Base-by-base conservation (phyloP, 2,797 vertebrate species). In the Chloroceryle inda region DNA sequence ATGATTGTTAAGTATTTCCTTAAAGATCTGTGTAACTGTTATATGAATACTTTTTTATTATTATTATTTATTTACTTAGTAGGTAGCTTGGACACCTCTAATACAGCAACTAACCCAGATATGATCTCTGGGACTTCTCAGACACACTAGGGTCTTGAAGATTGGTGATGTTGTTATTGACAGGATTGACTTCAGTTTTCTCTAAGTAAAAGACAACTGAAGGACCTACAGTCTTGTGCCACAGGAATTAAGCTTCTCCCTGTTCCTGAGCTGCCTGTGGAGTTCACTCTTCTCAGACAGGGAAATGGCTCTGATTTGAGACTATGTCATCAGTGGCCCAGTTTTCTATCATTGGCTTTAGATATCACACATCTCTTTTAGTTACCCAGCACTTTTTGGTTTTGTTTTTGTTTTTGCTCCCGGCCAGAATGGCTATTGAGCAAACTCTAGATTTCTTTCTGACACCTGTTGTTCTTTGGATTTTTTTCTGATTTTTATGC, bases 401-500 rank as follows among this genome's bases (percentile, higher is more conserved):
- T 37, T 37, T 1, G 2, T 66, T 78, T 68, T n/a, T 35, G 74
- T 73, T 72, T 35, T 2, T 31, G 56, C 12, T 11, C 22, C 12
- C 49, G 27, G 8, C 26, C n/a, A 53, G 56, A 75, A 89, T 10
- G 27, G 14, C 50, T 38, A 13, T 13, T 31, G 37, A 63, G 21
- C 6, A 85, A 81, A 42, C 11, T 22, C 27, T 58, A 61, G 10
- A 16, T 24, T 79, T 62, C 42, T 86, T 64, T 78, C 42, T 73
- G 35, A 44, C 10, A 59, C n/a, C 19, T 29, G 9, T 90, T 77
- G 53, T 59, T 85, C 50, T 52, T 63, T 38, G 21, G 20, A 50
- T 76, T 5, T 19, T 86, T 89, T 82, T 87, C 33, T 91, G 52
- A 71, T 71, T 85, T 94, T 79, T 79, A 31, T 42, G 21, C 59